phyloP scores from a whole-genome alignment of 2,888 invertebrate species.

The Boloria selene region DNA sequence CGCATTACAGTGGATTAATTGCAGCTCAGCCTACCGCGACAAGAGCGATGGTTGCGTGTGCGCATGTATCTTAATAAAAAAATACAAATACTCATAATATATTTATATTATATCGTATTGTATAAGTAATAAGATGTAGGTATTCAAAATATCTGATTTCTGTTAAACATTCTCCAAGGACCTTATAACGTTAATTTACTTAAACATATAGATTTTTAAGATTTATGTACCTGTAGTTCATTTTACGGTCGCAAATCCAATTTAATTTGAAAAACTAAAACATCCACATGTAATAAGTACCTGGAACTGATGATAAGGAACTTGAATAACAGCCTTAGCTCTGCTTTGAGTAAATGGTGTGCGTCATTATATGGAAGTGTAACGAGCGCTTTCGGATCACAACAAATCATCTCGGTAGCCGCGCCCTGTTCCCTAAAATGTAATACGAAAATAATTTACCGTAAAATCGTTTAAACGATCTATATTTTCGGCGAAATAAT shows the following conservation, averaged over 20 bases:
- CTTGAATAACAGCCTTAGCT: constrained; percentile 62
- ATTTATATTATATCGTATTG: neutral
- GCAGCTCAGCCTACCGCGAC: constrained; percentile 51
- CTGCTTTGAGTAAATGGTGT: constrained; percentile 69
- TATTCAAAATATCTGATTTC: constrained; percentile 29
- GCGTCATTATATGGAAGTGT: constrained; percentile 71
- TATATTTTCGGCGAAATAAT: constrained; percentile 75
- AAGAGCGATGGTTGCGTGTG: constrained; percentile 50
- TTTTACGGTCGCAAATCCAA: constrained; percentile 40
- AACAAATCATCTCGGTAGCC: constrained; percentile 69
- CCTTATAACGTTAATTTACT: constrained; percentile 37
- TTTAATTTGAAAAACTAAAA: constrained; percentile 53
- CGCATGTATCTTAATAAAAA: constrained; percentile 26
- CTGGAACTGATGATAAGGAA: constrained; percentile 58
- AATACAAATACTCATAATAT: neutral
- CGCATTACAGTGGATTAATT: constrained; percentile 80
- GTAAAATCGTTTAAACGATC: constrained; percentile 78
- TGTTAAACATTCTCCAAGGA: constrained; percentile 30
- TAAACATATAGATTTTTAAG: constrained; percentile 35
- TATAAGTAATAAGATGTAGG: neutral
- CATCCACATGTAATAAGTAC: constrained; percentile 51
- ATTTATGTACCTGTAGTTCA: constrained; percentile 29
- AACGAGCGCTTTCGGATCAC: constrained; percentile 65
- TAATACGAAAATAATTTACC: constrained; percentile 71
- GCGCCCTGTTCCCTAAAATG: constrained; percentile 68